phyloP scores from a whole-genome alignment of 1,140 invertebrate genomes.

The Lutraria rhynchaena region DNA sequence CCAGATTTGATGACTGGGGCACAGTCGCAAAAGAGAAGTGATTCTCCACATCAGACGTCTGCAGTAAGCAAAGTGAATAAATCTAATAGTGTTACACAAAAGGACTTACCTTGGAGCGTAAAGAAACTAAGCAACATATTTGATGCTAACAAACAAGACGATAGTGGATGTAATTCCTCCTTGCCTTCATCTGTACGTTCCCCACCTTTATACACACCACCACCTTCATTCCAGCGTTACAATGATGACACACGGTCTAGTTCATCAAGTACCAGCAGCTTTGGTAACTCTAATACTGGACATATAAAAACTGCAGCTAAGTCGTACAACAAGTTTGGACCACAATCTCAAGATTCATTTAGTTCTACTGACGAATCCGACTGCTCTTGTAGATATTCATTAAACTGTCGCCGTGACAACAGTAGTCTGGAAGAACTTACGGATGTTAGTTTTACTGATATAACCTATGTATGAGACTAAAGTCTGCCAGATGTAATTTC shows the following conservation, averaged over 20 bases:
- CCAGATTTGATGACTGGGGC: slow-evolving; percentile 18
- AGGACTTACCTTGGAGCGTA: slow-evolving; percentile 58
- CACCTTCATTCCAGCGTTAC: slow-evolving; percentile 20
- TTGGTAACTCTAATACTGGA: background rate
- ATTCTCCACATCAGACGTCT: background rate
- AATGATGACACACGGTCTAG: slow-evolving; percentile 43
- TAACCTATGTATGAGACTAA: slow-evolving; percentile 45
- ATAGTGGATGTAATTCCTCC: background rate
- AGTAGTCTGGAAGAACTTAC: slow-evolving; percentile 31
- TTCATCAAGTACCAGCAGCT: slow-evolving; percentile 45
- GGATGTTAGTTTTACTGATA: slow-evolving; percentile 49
- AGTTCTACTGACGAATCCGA: slow-evolving; percentile 53
- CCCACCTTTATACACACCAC: slow-evolving; percentile 4
- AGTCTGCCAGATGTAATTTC: background rate
- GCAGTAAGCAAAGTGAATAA: slow-evolving; percentile 4
- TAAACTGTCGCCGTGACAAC: slow-evolving; percentile 52
- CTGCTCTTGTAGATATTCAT: slow-evolving; percentile 50
- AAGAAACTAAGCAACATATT: slow-evolving; percentile 56
- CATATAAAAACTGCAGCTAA: background rate
- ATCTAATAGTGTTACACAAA: background rate
- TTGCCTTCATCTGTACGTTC: slow-evolving; percentile 8
- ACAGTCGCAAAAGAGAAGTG: slow-evolving; percentile 14
- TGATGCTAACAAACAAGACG: slow-evolving; percentile 12
- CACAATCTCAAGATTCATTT: slow-evolving; percentile 48
- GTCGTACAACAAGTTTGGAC: slow-evolving; percentile 44